These are phyloP conservation scores for Pterois miles DNA, from an alignment of 2,797 vertebrate genomes.

Conservation along the genomic window DNA sequence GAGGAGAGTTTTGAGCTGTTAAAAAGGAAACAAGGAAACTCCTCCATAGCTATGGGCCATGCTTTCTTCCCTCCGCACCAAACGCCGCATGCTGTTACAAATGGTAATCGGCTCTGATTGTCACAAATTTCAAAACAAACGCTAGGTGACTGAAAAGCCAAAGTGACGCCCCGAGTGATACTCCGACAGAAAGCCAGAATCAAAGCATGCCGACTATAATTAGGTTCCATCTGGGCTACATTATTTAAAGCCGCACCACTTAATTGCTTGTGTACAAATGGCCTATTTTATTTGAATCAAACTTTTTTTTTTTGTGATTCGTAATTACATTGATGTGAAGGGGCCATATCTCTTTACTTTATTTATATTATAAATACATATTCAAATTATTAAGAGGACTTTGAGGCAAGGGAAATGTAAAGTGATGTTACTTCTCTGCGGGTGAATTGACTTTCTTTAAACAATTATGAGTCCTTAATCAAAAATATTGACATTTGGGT, in stretches of 20 bases:
- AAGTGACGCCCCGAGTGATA: slow-evolving; percentile 82
- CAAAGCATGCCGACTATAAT: slow-evolving; percentile 86
- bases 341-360: slow-evolving; percentile 68
- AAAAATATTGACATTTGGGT: slow-evolving; percentile 69
- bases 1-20: slow-evolving; percentile 66
- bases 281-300: slow-evolving; percentile 86
- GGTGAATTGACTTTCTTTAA: slow-evolving; percentile 62
- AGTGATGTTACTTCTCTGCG: slow-evolving; percentile 62
- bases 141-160: slow-evolving; percentile 84
- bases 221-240: slow-evolving; percentile 86
- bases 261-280: slow-evolving; percentile 88
- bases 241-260: slow-evolving; percentile 84
- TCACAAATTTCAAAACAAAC: slow-evolving; percentile 85
- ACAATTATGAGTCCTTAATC: slow-evolving; percentile 63
- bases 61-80: slow-evolving; percentile 78
- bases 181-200: slow-evolving; percentile 78
- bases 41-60: slow-evolving; percentile 79
- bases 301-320: slow-evolving; percentile 76
- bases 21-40: slow-evolving; percentile 77
- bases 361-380: slow-evolving; percentile 77
- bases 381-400: slow-evolving; percentile 68
- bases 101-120: slow-evolving; percentile 84
- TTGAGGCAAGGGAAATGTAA: slow-evolving; percentile 55
- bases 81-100: slow-evolving; percentile 79
- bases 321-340: slow-evolving; percentile 83